Evolutionary conservation across 2,113 vertebrate species (phyloP).

Genomic region (Myocastor coypus): DNA sequence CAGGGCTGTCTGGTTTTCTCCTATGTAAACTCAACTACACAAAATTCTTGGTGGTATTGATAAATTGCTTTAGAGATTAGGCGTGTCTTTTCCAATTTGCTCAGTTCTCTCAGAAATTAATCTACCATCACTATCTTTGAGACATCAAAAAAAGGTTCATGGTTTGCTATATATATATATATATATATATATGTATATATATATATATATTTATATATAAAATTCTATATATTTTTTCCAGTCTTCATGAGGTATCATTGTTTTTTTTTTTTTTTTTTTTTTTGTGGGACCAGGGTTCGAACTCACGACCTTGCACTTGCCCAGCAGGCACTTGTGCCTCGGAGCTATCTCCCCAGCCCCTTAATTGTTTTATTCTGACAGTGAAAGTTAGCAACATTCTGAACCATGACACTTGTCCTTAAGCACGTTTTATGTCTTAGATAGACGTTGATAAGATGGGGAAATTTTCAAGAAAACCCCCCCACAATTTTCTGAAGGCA

Average conservation of each 20-base stretch:
- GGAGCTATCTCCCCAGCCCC: too few relatives aligned
- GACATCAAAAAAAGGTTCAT: not conserved
- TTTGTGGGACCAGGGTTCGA: too few relatives aligned
- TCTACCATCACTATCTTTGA: not conserved
- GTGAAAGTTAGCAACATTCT: not conserved
- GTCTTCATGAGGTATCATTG: not conserved
- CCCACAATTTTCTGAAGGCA: not conserved
- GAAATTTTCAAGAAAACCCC: not conserved
- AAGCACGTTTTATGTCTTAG: not conserved
- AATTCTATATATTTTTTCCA: not conserved
- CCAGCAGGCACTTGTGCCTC: too few relatives aligned
- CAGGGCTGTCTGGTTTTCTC: not conserved
- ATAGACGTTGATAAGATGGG: not conserved
- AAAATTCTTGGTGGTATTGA: not conserved
- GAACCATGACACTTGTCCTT: not conserved
- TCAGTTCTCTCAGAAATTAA: not conserved
- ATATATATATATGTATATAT: too few relatives aligned
- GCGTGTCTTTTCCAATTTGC: not conserved
- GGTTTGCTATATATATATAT: not conserved
- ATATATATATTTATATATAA: too few relatives aligned
- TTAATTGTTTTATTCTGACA: too few relatives aligned
- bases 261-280: too few relatives aligned
- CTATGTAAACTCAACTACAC: accelerated
- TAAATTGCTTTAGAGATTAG: not conserved
- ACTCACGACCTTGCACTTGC: too few relatives aligned